Percentiles rank a stretch among this genome's conserved stretches.
Conservation (phyloP, 2,888 invertebrate species). For the Apodemia mormo region DNA sequence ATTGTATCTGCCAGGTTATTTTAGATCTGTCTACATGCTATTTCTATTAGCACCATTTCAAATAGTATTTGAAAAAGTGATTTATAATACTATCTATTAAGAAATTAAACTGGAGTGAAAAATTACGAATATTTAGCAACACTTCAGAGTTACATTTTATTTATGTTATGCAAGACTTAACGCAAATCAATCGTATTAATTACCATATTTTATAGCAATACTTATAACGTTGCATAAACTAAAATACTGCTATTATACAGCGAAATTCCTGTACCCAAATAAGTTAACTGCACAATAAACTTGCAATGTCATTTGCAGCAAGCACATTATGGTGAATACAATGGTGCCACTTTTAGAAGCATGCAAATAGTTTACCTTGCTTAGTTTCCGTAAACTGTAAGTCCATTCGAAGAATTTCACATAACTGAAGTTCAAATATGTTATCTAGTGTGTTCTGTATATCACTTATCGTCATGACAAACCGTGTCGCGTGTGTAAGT, state of each 20-base stretch:
- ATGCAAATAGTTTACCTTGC: slow-evolving; percentile 76
- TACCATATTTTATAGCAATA: slow-evolving; percentile 24
- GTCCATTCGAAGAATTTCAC: slow-evolving; percentile 52
- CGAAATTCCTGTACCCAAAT: slow-evolving; percentile 26
- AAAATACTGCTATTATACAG: neutral
- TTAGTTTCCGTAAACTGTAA: slow-evolving; percentile 34
- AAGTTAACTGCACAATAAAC: slow-evolving; percentile 32
- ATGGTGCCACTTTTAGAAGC: slow-evolving; percentile 66
- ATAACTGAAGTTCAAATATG: slow-evolving; percentile 52
- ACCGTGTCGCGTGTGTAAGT: slow-evolving; percentile 51
- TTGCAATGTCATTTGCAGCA: slow-evolving; percentile 37
- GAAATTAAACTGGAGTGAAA: neutral
- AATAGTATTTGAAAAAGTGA: slow-evolving; percentile 20
- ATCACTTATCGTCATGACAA: slow-evolving; percentile 73
- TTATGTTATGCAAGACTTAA: slow-evolving; percentile 35
- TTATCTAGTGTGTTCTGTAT: slow-evolving; percentile 61
- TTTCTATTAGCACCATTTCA: slow-evolving; percentile 22
- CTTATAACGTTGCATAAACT: neutral
- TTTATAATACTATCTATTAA: neutral
- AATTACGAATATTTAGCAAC: neutral
- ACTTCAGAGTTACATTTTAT: slow-evolving; percentile 21
- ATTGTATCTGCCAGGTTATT: slow-evolving; percentile 28
- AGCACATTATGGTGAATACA: slow-evolving; percentile 41
- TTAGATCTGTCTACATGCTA: slow-evolving; percentile 26
- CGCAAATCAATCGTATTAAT: slow-evolving; percentile 32